Evolutionary conservation across 2,888 invertebrate genomes (phyloP), one percentile per base, ranked within the genome.

Genomic region (Eupeodes luniger): DNA sequence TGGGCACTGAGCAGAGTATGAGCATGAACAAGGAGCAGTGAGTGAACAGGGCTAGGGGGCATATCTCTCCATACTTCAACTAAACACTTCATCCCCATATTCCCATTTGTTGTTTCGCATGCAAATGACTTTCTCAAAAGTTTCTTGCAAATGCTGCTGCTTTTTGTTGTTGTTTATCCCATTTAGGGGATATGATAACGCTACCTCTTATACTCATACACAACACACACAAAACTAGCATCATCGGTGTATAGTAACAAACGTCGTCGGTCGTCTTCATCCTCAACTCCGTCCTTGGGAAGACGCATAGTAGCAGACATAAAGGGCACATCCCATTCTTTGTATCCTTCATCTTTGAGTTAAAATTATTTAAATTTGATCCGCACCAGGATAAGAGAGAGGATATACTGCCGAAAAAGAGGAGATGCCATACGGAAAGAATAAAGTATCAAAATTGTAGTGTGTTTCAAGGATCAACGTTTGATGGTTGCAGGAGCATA

Each of bases 91-190:
- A 70, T 69, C 62, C 75, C 49, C 44, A 80, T 53, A 75, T 81
- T 67, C 67, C 77, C 74, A 64, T 82, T 82, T 82, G 82, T 79
- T 70, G 82, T 79, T 70, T 82, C 69, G 82, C 69, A 86, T 82
- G 86, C 86, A 86, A 81, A 86, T 86, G 86, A 82, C 82, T 86
- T 86, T 80, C 82, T 82, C 79, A 27, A 59, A 75, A 86, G 82
- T 82, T 86, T 81, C 85, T 76, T 67, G 53, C 51, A 70, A 85
- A 75, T 64, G 19, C 47, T 84, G 66, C 59, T 66, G 7, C 14
- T 44, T 19, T 44, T 70, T 70, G 70, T 72, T 55, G 72, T 51
- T 85, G 67, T 78, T 82, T 69, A 61, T 79, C 55, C 75, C 82
- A 69, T 74, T 74, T 81, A 75, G 86, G 86, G 67, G n/a, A 66